Conservation (phyloP, 2,113 vertebrate genomes). For the Tragulus kanchil region DNA sequence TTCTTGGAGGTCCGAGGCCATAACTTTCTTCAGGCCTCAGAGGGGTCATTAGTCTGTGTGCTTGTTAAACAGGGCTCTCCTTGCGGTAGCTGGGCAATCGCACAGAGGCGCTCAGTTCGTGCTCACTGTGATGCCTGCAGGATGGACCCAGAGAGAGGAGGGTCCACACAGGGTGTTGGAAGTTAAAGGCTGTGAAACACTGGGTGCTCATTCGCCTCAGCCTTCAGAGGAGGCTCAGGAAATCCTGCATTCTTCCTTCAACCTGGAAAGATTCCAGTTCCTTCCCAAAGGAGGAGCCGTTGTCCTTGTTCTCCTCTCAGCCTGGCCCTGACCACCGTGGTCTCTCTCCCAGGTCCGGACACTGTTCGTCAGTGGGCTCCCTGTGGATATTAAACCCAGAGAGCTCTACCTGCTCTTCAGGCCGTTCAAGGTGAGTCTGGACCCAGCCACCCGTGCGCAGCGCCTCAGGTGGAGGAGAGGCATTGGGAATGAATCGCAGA, state of each 20-base stretch:
- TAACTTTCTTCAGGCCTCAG: background rate
- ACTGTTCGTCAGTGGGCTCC: conserved; percentile 97
- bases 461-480: background rate
- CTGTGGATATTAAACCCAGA: conserved; percentile 98
- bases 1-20: background rate
- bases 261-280: background rate
- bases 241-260: background rate
- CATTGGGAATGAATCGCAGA: background rate
- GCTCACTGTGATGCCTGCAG: background rate
- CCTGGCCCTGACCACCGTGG: conserved; percentile 2
- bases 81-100: background rate
- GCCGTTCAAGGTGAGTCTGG: conserved; percentile 95
- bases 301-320: background rate
- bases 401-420: conserved; percentile 98
- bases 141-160: background rate
- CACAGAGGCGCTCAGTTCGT: background rate
- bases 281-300: background rate
- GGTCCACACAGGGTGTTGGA: background rate
- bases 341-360: conserved; percentile 92
- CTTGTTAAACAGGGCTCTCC: background rate
- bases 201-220: background rate
- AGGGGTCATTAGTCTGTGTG: background rate
- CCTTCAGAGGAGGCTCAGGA: background rate
- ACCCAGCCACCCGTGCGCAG: background rate
- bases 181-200: background rate